Percentiles rank a stretch among this genome's conserved stretches.
Evolutionary conservation across 2,797 vertebrate species (phyloP).

Genomic region (Ctenochaetus hawaiiensis): DNA sequence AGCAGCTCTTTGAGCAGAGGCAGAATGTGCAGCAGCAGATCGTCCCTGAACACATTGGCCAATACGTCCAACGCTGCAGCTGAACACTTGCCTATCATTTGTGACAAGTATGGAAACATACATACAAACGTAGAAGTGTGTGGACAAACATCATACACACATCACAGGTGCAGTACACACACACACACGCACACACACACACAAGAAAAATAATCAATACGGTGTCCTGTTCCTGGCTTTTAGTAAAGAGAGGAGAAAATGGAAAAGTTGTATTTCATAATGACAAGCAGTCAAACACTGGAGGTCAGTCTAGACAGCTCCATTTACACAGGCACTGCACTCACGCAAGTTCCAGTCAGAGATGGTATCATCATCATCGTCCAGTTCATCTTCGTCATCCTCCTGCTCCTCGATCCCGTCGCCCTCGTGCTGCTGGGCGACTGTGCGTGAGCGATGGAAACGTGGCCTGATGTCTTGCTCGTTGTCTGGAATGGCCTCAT

Average conservation of each 20-base stretch:
- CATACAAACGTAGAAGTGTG: slow-evolving; percentile 41
- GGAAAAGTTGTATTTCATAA: not conserved
- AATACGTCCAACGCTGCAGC: slow-evolving; percentile 95
- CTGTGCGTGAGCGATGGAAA: slow-evolving; percentile 95
- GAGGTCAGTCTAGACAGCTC: slow-evolving; percentile 17
- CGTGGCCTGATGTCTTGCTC: slow-evolving; percentile 97
- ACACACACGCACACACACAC: slow-evolving; percentile 29
- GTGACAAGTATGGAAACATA: slow-evolving; percentile 29
- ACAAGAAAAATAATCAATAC: slow-evolving; percentile 33
- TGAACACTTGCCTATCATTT: slow-evolving; percentile 92
- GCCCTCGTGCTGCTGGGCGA: slow-evolving; percentile 95
- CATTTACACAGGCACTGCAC: slow-evolving; percentile 48
- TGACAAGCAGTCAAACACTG: not conserved
- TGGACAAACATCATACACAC: slow-evolving; percentile 51
- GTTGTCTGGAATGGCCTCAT: slow-evolving; percentile 95
- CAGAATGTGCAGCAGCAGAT: slow-evolving; percentile 93
- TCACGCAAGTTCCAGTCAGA: slow-evolving; percentile 98
- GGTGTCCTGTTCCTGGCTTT: not conserved
- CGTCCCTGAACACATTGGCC: slow-evolving; percentile 96
- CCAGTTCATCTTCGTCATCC: slow-evolving; percentile 93
- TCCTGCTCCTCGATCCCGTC: slow-evolving; percentile 93
- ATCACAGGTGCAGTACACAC: slow-evolving; percentile 36
- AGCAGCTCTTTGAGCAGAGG: slow-evolving; percentile 95
- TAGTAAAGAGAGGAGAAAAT: not conserved
- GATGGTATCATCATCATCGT: slow-evolving; percentile 96